A percentile compares a stretch with the other conserved stretches of the same genome.
phyloP scores from a whole-genome alignment of 2,113 vertebrate species.

The Tor tambroides region DNA sequence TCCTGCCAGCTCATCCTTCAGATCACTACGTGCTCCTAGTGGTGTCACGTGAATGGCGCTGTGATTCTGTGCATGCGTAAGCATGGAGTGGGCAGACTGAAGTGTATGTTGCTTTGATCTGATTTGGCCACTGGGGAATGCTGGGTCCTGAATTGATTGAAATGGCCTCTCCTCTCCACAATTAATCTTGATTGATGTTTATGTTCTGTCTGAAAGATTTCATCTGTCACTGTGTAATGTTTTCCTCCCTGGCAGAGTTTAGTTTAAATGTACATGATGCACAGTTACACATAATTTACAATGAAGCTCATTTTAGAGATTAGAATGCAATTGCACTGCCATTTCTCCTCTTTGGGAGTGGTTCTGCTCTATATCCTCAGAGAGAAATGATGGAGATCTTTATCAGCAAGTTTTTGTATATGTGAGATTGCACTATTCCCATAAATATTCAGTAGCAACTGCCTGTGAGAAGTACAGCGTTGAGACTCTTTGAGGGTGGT shows the following conservation, averaged over 20 bases:
- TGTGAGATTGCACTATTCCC: neutral
- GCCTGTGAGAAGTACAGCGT: neutral
- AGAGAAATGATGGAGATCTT: neutral
- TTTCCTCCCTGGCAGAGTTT: neutral
- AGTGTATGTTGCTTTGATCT: constrained; percentile 13
- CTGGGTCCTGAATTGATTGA: constrained; percentile 25
- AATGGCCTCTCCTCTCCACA: constrained; percentile 10
- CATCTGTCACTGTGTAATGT: neutral
- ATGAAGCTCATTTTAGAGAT: neutral
- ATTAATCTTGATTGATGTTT: neutral
- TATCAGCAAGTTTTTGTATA: neutral
- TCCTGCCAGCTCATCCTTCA: neutral
- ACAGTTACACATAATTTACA: neutral
- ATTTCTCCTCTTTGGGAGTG: neutral
- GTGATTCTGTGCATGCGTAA: constrained; percentile 18
- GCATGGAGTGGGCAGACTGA: constrained; percentile 1
- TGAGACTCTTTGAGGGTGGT: neutral
- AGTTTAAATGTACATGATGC: neutral
- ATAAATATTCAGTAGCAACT: neutral
- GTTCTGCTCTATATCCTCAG: neutral
- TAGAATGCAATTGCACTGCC: neutral
- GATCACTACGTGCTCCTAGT: neutral
- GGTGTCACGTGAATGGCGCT: neutral
- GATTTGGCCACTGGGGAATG: constrained; percentile 34
- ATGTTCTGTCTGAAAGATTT: neutral